These are phyloP conservation scores for Saccostrea glomerata DNA, from an alignment of 1,140 invertebrate genomes.

Conservation along the genomic window DNA sequence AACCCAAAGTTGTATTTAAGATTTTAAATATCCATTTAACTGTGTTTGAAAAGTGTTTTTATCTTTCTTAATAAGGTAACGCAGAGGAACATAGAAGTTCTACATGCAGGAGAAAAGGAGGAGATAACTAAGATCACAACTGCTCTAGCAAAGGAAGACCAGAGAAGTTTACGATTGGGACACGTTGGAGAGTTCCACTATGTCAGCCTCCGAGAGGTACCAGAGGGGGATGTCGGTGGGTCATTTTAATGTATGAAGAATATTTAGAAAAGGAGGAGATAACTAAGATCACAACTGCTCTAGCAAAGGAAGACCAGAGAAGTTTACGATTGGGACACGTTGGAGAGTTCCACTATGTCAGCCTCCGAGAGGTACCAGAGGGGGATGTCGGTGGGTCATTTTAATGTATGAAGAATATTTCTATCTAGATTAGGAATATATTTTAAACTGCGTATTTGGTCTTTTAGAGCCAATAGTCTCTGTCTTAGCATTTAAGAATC, in stretches of 20 bases:
- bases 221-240: background rate
- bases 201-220: slow-evolving; percentile 48
- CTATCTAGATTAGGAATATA: too few species aligned
- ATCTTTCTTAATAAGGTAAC: background rate
- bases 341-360: slow-evolving; percentile 58
- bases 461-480: too few species aligned
- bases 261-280: slow-evolving; percentile 40
- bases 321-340: slow-evolving; percentile 51
- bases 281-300: slow-evolving; percentile 14
- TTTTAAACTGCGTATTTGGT: too few species aligned
- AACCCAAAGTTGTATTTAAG: too few species aligned
- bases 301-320: background rate
- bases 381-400: background rate
- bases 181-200: slow-evolving; percentile 60
- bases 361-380: slow-evolving; percentile 35
- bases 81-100: slow-evolving; percentile 36
- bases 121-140: slow-evolving; percentile 42
- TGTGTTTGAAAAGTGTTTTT: too few species aligned
- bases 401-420: too few species aligned
- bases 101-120: slow-evolving; percentile 39
- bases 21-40: too few species aligned
- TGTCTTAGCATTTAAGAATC: too few species aligned
- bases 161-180: slow-evolving; percentile 35
- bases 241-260: too few species aligned
- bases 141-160: background rate